Evolutionary conservation across 2,797 vertebrate genomes (phyloP), one percentile per base, ranked within the genome.

Genomic region (Peromyscus melanophrys): DNA sequence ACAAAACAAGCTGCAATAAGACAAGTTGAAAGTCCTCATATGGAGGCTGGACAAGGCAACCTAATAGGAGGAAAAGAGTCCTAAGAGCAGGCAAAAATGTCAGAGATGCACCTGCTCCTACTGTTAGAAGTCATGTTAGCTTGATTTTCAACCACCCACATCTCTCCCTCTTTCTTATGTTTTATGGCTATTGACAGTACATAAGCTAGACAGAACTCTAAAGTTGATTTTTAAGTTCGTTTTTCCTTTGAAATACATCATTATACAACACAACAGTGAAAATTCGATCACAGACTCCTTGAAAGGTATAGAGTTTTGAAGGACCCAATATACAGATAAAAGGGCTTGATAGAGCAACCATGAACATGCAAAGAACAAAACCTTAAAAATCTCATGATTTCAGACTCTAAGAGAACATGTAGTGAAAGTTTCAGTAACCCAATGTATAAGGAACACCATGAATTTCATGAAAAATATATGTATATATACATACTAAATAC

Each of bases 111-210:
- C 29, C 31, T 31, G 6, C 6, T 49, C 29, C 29, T 19, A 67
- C 9, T 34, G 5, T 12, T 65, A 84, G 10, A 10, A 7, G 46
- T 4, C 11, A 21, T 82, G 3, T 86, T 61, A 43, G 86, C 21
- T 73, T 83, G 49, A 84, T 77, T 27, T 55, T 7, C 8, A 87
- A 8, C 2, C 17, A 34, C 23, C 29, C 2, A 21, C 29, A 5
- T 1, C 2, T 19, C 3, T 65, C 9, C 0, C 4, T 0, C 2
- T 7, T 3, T 27, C 17, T 57, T 8, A 12, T 4, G 19, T 34
- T 65, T 80, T 43, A 34, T 67, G 52, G 59, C n/a, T 19, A 21
- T 57, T 27, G 13, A 52, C 49, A 49, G 55, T 63, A 40, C 17
- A 19, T 4, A 77, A 63, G 6, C 19, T 27, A 96, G 84, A 89